Evolutionary conservation across 2,113 vertebrate species (phyloP), one percentile per base, ranked within the genome.

Genomic region (Tragelaphus imberbis): DNA sequence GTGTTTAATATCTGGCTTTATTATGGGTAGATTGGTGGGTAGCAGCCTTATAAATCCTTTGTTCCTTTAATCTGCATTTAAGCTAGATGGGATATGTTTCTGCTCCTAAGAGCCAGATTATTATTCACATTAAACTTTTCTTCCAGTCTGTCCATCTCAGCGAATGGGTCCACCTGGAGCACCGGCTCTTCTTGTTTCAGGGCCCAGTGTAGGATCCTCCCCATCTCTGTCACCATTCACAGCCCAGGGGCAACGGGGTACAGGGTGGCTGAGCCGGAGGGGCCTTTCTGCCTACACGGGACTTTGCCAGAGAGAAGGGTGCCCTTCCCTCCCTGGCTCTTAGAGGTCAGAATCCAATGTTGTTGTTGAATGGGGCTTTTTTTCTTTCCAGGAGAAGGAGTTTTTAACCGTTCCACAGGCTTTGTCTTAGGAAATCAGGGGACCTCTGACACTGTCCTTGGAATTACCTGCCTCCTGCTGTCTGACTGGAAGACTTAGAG

Each of bases 221-320:
- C 7, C 58, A 11, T 2, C 2, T 3, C 0, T 53, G 51, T 51
- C 16, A 0, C 65, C 21, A 23, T 14, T 11, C 55, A 27, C 9
- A 16, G 86, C 25, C 49, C 2, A 2, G 21, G 80, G n/a, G 4
- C 51, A 47, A 15, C 3, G 2, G n/a, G 55, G 15, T 2, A 25
- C 55, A 27, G 40, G 16, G 16, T 5, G 7, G 12, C 75, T 27
- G 84, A 89, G 30, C 12, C 19, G 9, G 30, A 71, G n/a, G 21
- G n/a, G 5, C n/a, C 40, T 68, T 28, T 36, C 17, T 58, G 9
- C 44, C 27, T 8, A 23, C 11, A 4, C 19, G 12, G n/a, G n/a
- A 12, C 19, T 40, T 40, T 23, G 19, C 68, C n/a, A 40, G 68
- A 71, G n/a, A 10, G 19, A 23, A 23, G 44, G 11, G 7, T 40